Evolutionary conservation across 2,888 invertebrate genomes (phyloP), one percentile per base, ranked within the genome.

Genomic region (Clostera curtula): DNA sequence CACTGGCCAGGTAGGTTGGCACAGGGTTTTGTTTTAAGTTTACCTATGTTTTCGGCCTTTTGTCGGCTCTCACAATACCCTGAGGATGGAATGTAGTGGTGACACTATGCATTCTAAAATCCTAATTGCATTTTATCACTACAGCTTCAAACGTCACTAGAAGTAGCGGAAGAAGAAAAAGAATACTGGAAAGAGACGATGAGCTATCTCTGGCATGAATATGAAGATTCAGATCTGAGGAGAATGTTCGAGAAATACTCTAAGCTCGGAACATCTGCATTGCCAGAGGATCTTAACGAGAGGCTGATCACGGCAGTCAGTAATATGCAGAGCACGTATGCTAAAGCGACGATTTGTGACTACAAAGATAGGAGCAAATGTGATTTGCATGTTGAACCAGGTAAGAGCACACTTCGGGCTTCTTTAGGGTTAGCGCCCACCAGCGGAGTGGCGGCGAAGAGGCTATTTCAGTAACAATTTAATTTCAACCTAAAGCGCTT

Each of bases 291-390:
- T 23, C 76, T 89, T 40, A 88, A 87, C 41, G 85, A 86, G 24
- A 84, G 88, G 22, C 73, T 89, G 5, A 85, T 89, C 24, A 85
- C 85, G 40, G 86, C 88, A 0, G 67, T 89, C 5, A 89, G 86
- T 19, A 86, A 89, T 8, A 94, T 95, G 94, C 85, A 90, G 55
- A 83, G 88, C 1, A 90, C 88, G 8, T 94, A 92, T 56, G 89
- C 92, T 1, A 93, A 86, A 26, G 91, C 93, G 0, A 92, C 90
- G 35, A 88, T 94, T 7, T 94, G 94, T 51, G 88, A 88, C 37
- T 92, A 82, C 46, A 85, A 86, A 4, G 73, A 91, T 40, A 66
- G 59, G 5, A 77, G 54, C 0, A 90, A 89, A 34, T 93, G 93
- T 53, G 88, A 92, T 49, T 67, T 93, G 7, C 76, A 87, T 20